Evolutionary conservation across 2,888 invertebrate genomes (phyloP).

Genomic region (Cataglyphis rosenhaueri): DNA sequence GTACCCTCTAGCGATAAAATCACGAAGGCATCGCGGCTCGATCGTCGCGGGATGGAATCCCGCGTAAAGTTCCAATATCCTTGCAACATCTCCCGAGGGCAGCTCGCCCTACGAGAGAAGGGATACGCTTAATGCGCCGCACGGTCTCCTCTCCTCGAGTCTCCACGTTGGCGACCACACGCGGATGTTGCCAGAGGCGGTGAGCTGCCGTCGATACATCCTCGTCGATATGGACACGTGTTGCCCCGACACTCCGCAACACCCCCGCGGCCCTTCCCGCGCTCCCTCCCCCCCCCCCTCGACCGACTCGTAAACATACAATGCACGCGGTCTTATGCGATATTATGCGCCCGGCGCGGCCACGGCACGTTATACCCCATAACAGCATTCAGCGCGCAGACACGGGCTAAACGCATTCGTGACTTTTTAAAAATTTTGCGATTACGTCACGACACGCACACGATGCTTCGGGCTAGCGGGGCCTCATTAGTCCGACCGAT

Average conservation of each 20-base stretch:
- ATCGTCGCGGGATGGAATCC: constrained; percentile 47
- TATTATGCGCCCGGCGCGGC: constrained; percentile 75
- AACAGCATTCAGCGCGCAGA: constrained; percentile 75
- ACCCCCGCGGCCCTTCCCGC: constrained; percentile 59
- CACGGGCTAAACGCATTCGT: constrained; percentile 79
- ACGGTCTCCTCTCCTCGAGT: constrained; percentile 39
- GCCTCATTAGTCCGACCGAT: constrained; percentile 67
- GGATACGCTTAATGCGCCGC: constrained; percentile 49
- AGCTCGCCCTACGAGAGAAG: constrained; percentile 29
- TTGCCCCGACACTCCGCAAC: constrained; percentile 74
- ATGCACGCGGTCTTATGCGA: constrained; percentile 77
- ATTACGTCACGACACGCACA: constrained; percentile 81
- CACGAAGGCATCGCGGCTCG: constrained; percentile 30
- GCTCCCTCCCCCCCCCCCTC: constrained; percentile 55
- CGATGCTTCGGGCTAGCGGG: constrained; percentile 60
- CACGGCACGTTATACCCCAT: constrained; percentile 80
- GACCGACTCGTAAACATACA: constrained; percentile 79
- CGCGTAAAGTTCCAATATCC: constrained; percentile 47
- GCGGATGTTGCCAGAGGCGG: constrained; percentile 78
- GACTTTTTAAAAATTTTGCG: constrained; percentile 83
- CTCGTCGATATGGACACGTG: constrained; percentile 82
- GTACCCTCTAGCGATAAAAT: constrained; percentile 27
- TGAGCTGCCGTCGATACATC: constrained; percentile 75
- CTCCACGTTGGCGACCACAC: constrained; percentile 76
- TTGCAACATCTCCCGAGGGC: constrained; percentile 41